Evolutionary conservation across 1,140 invertebrate genomes (phyloP).

Genomic region (Neodiprion virginianus): DNA sequence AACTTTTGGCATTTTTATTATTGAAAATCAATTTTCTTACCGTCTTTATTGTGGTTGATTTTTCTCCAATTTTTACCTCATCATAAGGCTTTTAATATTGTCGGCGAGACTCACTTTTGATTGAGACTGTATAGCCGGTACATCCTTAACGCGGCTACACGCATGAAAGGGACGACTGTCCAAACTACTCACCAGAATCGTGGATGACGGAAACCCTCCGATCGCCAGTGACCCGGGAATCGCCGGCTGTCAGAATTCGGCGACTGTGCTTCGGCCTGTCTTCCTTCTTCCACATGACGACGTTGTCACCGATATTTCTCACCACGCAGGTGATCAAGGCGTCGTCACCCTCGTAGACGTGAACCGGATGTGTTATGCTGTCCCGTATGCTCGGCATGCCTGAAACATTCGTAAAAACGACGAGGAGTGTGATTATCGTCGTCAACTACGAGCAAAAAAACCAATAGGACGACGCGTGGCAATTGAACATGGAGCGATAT

Average conservation of each 20-base stretch:
- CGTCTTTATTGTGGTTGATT: too few species aligned
- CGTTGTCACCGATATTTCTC: slow-evolving; percentile 69
- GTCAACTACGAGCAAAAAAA: too few species aligned
- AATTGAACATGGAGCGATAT: too few species aligned
- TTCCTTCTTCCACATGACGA: slow-evolving; percentile 75
- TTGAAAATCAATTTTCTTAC: too few species aligned
- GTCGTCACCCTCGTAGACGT: slow-evolving; percentile 74
- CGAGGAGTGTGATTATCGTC: too few species aligned
- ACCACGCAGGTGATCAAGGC: slow-evolving; percentile 80
- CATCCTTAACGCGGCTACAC: too few species aligned
- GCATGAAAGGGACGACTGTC: neutral
- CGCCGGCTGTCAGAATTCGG: slow-evolving; percentile 75
- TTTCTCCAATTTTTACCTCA: too few species aligned
- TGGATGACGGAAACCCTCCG: slow-evolving; percentile 74
- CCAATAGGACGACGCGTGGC: too few species aligned
- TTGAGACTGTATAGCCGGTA: too few species aligned
- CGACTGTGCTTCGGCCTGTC: slow-evolving; percentile 64
- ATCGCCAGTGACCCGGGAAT: slow-evolving; percentile 74
- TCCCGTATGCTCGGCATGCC: neutral
- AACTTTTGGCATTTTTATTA: too few species aligned
- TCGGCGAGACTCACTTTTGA: too few species aligned
- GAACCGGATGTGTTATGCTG: neutral
- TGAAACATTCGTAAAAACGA: neutral
- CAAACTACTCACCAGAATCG: slow-evolving; percentile 67
- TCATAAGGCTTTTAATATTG: too few species aligned